These are phyloP conservation scores for Hedya salicella DNA, from an alignment of 2,888 invertebrate species.

Conservation along the genomic window DNA sequence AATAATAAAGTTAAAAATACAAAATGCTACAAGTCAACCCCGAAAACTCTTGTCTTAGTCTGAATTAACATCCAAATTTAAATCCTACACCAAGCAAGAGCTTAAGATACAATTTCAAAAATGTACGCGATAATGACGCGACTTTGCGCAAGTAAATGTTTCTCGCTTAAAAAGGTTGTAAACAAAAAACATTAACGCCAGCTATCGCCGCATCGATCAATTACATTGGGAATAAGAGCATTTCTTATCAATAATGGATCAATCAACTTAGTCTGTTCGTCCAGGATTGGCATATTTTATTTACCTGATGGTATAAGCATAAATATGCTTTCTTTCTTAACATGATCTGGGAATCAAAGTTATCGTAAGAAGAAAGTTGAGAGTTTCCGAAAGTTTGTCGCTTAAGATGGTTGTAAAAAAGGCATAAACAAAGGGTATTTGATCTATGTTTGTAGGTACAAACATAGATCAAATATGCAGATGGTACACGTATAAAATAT, in stretches of 20 bases:
- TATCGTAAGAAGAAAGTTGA: no score
- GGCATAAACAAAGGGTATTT: no score
- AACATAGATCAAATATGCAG: no score
- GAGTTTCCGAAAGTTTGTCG: no score
- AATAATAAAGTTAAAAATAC: no score
- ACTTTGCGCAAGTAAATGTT: slow-evolving; percentile 1
- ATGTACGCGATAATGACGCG: slow-evolving; percentile 34
- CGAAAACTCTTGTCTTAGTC: neutral
- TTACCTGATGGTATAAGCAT: neutral
- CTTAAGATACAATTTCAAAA: slow-evolving; percentile 45
- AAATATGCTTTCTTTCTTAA: no score
- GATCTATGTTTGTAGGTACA: no score
- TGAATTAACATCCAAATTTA: neutral
- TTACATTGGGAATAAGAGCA: slow-evolving; percentile 81
- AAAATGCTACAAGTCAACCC: neutral
- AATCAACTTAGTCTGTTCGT: slow-evolving; percentile 61
- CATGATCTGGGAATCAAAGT: no score
- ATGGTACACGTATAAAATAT: no score
- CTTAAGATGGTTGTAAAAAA: no score
- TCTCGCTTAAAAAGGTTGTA: slow-evolving; percentile 53
- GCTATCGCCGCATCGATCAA: slow-evolving; percentile 78
- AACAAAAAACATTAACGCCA: slow-evolving; percentile 73
- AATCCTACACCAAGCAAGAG: neutral
- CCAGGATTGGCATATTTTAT: slow-evolving; percentile 53
- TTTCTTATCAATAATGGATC: slow-evolving; percentile 83